Evolutionary conservation across 2,113 vertebrate genomes (phyloP).

Genomic region (Gallinago undulata): DNA sequence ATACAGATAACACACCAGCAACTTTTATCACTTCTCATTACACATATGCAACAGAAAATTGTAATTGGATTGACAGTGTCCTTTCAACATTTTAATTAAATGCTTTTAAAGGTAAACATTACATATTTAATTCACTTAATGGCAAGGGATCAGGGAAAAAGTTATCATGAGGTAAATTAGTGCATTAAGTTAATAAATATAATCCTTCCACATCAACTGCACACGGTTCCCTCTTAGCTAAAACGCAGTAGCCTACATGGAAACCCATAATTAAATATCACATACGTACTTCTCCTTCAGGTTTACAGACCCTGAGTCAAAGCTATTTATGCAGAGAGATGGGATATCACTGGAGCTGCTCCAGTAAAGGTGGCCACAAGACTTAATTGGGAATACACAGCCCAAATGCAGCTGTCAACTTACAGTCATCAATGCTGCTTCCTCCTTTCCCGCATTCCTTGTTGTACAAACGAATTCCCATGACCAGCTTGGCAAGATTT

Average conservation of each 20-base stretch:
- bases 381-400: background rate
- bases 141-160: background rate
- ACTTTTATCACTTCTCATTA: background rate
- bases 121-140: background rate
- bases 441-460: slow-evolving; percentile 79
- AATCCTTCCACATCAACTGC: background rate
- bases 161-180: background rate
- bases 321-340: background rate
- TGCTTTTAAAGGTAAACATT: background rate
- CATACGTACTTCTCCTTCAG: background rate
- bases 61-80: background rate
- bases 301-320: background rate
- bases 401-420: slow-evolving; percentile 35
- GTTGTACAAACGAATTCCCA: slow-evolving; percentile 91
- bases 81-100: background rate
- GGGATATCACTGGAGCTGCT: background rate
- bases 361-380: background rate
- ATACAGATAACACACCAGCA: background rate
- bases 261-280: background rate
- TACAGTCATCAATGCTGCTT: slow-evolving; percentile 79
- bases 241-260: background rate
- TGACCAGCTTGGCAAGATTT: slow-evolving; percentile 83
- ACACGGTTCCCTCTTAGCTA: background rate
- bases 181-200: background rate
- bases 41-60: background rate